A percentile compares a stretch with the other conserved stretches of the same genome.
Conservation (phyloP, 2,888 invertebrate species). For the Caprella mutica region DNA sequence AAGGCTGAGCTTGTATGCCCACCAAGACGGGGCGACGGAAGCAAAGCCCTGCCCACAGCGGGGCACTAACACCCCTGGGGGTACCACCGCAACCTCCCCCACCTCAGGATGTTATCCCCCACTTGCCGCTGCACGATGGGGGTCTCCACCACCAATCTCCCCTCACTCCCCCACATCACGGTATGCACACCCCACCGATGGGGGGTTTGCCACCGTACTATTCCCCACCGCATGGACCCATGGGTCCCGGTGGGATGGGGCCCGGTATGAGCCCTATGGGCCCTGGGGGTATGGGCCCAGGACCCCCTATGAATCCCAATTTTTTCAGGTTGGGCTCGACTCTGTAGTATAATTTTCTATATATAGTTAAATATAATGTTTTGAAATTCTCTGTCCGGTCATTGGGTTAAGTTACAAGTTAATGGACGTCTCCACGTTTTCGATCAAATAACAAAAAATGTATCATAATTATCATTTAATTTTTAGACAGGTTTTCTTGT, state of each 20-base stretch:
- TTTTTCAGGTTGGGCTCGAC: constrained; percentile 33
- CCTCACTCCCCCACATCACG: constrained; percentile 14
- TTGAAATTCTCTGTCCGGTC: no score
- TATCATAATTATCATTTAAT: no score
- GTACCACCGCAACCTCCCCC: constrained; percentile 30
- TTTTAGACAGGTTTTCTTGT: no score
- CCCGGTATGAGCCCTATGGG: constrained; percentile 32
- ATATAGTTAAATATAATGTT: no score
- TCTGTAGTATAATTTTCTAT: no score
- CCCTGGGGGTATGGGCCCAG: constrained; percentile 13
- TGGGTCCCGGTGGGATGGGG: constrained; percentile 26
- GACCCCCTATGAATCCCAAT: constrained; percentile 30
- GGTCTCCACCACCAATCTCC: constrained; percentile 19
- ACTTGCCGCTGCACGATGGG: constrained; percentile 16
- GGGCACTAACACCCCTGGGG: constrained; percentile 32
- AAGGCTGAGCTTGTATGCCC: constrained; percentile 26
- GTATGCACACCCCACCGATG: constrained; percentile 22
- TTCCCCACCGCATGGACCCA: constrained; percentile 20
- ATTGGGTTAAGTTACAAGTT: no score
- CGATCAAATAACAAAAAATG: no score
- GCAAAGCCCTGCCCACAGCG: constrained; percentile 30
- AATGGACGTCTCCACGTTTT: no score
- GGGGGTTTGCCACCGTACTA: constrained; percentile 22
- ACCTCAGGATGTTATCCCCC: constrained; percentile 24
- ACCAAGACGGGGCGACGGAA: constrained; percentile 34